A percentile compares a stretch with the other conserved stretches of the same genome.
Conservation (phyloP, 2,113 vertebrate species). For the Panthera leo region DNA sequence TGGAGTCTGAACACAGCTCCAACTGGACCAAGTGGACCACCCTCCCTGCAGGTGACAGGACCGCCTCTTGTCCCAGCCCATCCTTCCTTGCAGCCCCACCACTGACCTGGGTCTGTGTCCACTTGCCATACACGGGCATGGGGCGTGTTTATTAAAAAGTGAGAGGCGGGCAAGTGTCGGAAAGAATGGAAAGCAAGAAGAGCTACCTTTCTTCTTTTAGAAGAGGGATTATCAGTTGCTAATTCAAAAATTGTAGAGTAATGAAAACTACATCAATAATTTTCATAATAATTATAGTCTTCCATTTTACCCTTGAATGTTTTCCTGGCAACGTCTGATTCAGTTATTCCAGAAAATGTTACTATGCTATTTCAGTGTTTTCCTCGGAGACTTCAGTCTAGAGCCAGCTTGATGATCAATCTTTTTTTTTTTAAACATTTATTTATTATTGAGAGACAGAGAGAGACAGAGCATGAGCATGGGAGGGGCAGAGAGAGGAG, state of each 20-base stretch:
- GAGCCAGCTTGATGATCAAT: not conserved
- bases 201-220: not conserved
- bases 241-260: slow-evolving; percentile 72
- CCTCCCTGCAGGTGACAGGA: not conserved
- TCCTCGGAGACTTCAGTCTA: not conserved
- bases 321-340: slow-evolving; percentile 30
- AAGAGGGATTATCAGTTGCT: slow-evolving; percentile 45
- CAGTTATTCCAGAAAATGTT: slow-evolving; percentile 32
- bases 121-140: too few relatives aligned
- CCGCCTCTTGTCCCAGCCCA: not conserved
- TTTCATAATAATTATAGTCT: slow-evolving; percentile 68
- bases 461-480: too few relatives aligned
- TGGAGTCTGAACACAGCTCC: not conserved
- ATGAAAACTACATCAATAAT: slow-evolving; percentile 61
- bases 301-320: slow-evolving; percentile 60
- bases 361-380: not conserved
- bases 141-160: not conserved
- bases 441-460: too few relatives aligned
- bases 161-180: not conserved
- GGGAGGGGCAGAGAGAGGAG: too few relatives aligned
- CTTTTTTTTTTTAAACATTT: too few relatives aligned
- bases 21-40: not conserved
- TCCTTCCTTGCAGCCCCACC: accelerated
- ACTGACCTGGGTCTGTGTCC: accelerated
- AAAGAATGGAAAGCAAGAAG: not conserved